Conservation (phyloP, 37 sponge, comb jelly and placozoan genomes). For the Agelas oroides region DNA sequence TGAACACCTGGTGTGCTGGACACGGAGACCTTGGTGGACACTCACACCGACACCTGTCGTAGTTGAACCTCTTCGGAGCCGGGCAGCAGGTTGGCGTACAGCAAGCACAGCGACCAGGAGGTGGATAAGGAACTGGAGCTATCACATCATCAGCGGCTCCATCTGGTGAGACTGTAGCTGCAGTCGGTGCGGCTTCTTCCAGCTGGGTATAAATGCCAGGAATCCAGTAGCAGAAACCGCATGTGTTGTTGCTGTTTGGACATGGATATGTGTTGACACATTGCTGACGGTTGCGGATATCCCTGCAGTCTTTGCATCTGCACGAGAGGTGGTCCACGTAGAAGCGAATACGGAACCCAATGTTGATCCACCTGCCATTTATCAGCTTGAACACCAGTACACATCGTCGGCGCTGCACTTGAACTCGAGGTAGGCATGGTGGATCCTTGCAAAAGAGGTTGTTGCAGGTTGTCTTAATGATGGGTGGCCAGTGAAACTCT, state of each 20-base stretch:
- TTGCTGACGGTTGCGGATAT: neutral
- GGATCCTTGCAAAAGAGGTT: constrained; percentile 22
- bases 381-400: constrained; percentile 15
- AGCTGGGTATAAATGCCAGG: no score
- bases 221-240: neutral
- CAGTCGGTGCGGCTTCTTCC: neutral
- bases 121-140: neutral
- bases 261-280: constrained; percentile 16
- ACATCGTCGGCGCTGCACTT: neutral
- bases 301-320: constrained; percentile 29
- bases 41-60: constrained; percentile 42
- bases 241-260: neutral
- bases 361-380: constrained; percentile 1
- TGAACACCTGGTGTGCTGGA: constrained; percentile 18
- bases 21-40: constrained; percentile 18
- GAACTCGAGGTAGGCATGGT: neutral
- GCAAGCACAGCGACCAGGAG: constrained; percentile 2
- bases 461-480: neutral
- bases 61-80: constrained; percentile 1
- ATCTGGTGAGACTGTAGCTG: neutral
- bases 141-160: neutral
- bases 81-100: neutral
- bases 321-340: constrained; percentile 20
- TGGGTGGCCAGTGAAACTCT: constrained; percentile 38
- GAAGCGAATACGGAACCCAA: neutral